Percentiles rank a stretch among this genome's conserved stretches.
Conservation (phyloP, 2,888 invertebrate genomes). For the Caenorhabditis parvicauda region DNA sequence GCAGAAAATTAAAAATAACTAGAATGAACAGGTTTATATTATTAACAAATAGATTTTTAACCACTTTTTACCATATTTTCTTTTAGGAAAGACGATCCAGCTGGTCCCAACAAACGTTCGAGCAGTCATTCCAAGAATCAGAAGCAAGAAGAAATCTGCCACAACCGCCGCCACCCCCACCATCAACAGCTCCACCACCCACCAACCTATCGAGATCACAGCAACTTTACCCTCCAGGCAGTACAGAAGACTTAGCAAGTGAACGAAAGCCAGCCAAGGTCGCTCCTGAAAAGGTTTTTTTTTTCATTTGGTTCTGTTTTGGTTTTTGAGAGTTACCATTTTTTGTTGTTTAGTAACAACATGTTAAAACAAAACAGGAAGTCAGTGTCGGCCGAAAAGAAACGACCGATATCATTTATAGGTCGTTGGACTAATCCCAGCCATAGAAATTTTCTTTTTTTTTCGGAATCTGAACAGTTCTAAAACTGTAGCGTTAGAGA, state of each 20-base stretch:
- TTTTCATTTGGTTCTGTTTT: no score
- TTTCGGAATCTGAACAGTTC: no score
- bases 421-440: no score
- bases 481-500: no score
- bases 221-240: slow-evolving; percentile 36
- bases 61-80: neutral
- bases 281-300: slow-evolving; percentile 25
- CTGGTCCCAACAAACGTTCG: no score
- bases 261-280: slow-evolving; percentile 31
- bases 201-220: slow-evolving; percentile 14
- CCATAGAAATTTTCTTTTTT: no score
- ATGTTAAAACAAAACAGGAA: no score
- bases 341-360: no score
- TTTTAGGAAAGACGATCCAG: no score
- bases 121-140: slow-evolving; percentile 11
- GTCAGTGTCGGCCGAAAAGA: no score
- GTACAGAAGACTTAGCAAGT: slow-evolving; percentile 33
- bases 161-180: slow-evolving; percentile 1
- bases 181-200: slow-evolving; percentile 1
- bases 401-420: no score
- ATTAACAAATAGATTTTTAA: no score
- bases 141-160: neutral
- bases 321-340: neutral
- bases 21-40: neutral
- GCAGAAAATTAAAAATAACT: neutral